phyloP scores from a whole-genome alignment of 2,888 invertebrate genomes.

The Mesopsocus fuscifrons region DNA sequence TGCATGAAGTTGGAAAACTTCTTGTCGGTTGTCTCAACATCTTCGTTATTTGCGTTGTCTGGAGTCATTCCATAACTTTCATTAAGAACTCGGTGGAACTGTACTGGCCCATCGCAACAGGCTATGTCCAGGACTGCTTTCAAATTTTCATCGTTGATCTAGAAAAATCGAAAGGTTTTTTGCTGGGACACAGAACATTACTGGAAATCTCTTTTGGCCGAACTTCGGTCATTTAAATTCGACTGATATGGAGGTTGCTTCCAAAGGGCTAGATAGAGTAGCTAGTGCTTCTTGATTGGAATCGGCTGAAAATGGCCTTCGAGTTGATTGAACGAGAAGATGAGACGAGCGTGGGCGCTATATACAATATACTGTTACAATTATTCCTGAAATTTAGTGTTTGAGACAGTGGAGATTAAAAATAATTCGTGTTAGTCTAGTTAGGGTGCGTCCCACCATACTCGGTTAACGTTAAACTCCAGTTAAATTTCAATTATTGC shows the following conservation, averaged over 20 bases:
- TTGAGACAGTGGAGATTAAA: too few relatives aligned
- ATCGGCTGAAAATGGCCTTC: too few relatives aligned
- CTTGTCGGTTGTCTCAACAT: slow-evolving; percentile 8
- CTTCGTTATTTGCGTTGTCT: slow-evolving; percentile 11
- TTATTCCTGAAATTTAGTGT: too few relatives aligned
- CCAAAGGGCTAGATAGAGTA: slow-evolving; percentile 12
- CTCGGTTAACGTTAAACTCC: too few relatives aligned
- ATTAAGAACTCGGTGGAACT: slow-evolving; percentile 69
- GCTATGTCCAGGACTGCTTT: slow-evolving; percentile 68
- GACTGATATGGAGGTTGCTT: slow-evolving; percentile 16
- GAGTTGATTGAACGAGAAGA: too few relatives aligned
- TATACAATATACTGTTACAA: too few relatives aligned
- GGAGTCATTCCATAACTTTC: slow-evolving; percentile 42
- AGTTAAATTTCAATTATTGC: too few relatives aligned
- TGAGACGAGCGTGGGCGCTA: too few relatives aligned
- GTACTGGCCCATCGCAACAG: slow-evolving; percentile 78
- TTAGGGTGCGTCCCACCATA: too few relatives aligned
- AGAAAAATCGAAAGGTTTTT: slow-evolving; percentile 1
- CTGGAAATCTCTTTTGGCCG: slow-evolving; percentile 12
- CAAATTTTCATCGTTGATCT: slow-evolving; percentile 18
- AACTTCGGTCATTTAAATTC: slow-evolving; percentile 17
- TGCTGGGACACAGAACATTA: neutral
- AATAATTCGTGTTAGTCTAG: too few relatives aligned
- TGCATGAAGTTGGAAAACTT: slow-evolving; percentile 9
- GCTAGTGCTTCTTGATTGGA: too few relatives aligned